These are phyloP conservation scores for Antrozous pallidus DNA, from an alignment of 2,797 vertebrate species.

Conservation along the genomic window DNA sequence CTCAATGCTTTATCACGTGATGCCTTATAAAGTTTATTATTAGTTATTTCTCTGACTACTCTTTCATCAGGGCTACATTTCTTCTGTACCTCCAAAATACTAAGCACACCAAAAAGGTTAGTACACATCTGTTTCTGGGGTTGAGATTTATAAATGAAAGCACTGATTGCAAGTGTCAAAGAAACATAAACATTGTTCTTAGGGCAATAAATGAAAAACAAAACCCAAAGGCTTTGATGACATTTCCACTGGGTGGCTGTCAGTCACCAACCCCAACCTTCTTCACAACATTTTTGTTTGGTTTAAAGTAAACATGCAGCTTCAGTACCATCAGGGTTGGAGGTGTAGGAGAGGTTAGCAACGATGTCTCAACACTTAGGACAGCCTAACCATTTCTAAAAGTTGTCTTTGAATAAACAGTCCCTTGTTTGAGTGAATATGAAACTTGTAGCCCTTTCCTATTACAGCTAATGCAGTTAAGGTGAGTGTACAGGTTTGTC, in stretches of 20 bases:
- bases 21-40: neutral
- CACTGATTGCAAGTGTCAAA: slow-evolving; percentile 26
- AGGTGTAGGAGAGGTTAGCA: neutral
- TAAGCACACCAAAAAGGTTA: neutral
- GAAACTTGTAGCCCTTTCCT: neutral
- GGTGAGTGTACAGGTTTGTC: neutral
- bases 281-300: neutral
- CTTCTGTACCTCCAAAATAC: neutral
- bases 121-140: neutral
- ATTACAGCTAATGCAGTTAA: neutral
- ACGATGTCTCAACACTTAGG: neutral
- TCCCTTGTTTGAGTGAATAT: neutral
- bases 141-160: slow-evolving; percentile 38
- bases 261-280: neutral
- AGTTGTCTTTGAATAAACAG: neutral
- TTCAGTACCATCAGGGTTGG: neutral
- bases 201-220: slow-evolving; percentile 8
- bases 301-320: neutral
- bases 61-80: neutral
- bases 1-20: neutral
- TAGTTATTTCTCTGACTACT: neutral
- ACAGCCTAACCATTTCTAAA: neutral
- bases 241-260: slow-evolving; percentile 31
- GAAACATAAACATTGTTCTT: slow-evolving; percentile 20
- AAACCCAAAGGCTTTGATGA: neutral